Base-by-base conservation (phyloP, 1,140 invertebrate species). In the Thaumatotibia leucotreta region DNA sequence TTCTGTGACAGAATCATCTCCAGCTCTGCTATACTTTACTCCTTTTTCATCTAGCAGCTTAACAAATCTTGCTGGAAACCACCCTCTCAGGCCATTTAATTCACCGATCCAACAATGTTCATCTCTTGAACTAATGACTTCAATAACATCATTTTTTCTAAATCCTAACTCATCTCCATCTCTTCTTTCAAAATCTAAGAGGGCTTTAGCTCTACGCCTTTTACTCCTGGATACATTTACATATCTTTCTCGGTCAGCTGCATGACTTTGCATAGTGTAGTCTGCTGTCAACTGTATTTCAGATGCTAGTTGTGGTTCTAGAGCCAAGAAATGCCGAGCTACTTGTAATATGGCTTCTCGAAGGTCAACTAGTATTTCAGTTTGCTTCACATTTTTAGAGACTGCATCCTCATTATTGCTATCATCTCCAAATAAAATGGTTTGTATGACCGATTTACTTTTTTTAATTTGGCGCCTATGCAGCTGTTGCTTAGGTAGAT, bases 71-170 rank as follows among this genome's bases (percentile, higher is more conserved):
- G 99, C 98, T 17, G 99, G 99, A 93, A 99, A 99, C 99, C 99
- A 99, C 35, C 99, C 99, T 86, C 97, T 93, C 31, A 99, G 88
- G 1, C 99, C 99, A 93, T 99, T 99, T 1, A 99, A 88, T 91
- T 99, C 99, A 54, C 99, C 99, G 69, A 99, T 96, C 99, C 99
- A 99, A 88, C 99, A 99, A 88, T 99, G 98, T 84, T 99, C 99
- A 93, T 99, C 99, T 86, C 98, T 98, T 82, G 98, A 97, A 80
- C 97, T 99, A 24, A 99, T 96, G 32, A 99, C 97, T 52, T 97
- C 99, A 49, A 99, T 99, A 14, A 99, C 97, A 91, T 99, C 98
- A 93, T 99, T 99, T 91, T 98, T 98, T 61, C 98, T 93, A 91
- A 99, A 99, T 27, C 98, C 98, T 23, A 99, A 92, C 91, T 99